phyloP scores from a whole-genome alignment of 2,113 vertebrate species.

The Neofelis nebulosa region DNA sequence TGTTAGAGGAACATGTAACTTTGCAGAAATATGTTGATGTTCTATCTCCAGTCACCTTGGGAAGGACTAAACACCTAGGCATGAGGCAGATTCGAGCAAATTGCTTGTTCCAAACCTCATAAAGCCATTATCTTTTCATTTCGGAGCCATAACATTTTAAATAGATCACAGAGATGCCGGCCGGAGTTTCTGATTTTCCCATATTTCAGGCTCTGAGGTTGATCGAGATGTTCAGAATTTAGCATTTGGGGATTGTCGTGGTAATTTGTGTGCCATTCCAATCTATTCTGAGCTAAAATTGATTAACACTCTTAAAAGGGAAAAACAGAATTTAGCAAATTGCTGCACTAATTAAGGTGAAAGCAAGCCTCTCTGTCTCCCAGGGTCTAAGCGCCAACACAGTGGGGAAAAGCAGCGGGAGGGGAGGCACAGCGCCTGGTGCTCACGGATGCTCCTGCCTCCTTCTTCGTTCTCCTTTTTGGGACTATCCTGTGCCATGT shows the following conservation, averaged over 20 bases:
- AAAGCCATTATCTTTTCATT: constrained; percentile 69
- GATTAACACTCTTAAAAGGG: constrained; percentile 76
- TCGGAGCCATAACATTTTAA: constrained; percentile 63
- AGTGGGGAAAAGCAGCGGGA: constrained; percentile 14
- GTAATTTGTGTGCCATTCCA: constrained; percentile 76
- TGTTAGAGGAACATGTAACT: neutral
- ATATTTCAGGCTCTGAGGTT: constrained; percentile 59
- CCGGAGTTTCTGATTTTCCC: constrained; percentile 53
- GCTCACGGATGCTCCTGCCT: accelerated
- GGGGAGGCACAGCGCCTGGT: neutral
- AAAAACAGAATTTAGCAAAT: constrained; percentile 81
- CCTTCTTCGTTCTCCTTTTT: accelerated
- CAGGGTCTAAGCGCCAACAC: constrained; percentile 56
- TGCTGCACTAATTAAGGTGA: constrained; percentile 75
- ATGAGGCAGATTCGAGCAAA: neutral
- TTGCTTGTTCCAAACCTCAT: constrained; percentile 21
- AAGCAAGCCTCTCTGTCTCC: constrained; percentile 66
- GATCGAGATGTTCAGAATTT: constrained; percentile 67
- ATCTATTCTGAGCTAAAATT: constrained; percentile 78
- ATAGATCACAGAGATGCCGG: constrained; percentile 29
- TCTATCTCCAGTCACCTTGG: constrained; percentile 33
- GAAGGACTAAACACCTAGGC: constrained; percentile 42
- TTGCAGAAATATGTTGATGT: neutral
- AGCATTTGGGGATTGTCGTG: constrained; percentile 70
- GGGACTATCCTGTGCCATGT: accelerated